These are phyloP conservation scores for Osmerus eperlanus DNA, from an alignment of 2,113 vertebrate species.

Conservation along the genomic window DNA sequence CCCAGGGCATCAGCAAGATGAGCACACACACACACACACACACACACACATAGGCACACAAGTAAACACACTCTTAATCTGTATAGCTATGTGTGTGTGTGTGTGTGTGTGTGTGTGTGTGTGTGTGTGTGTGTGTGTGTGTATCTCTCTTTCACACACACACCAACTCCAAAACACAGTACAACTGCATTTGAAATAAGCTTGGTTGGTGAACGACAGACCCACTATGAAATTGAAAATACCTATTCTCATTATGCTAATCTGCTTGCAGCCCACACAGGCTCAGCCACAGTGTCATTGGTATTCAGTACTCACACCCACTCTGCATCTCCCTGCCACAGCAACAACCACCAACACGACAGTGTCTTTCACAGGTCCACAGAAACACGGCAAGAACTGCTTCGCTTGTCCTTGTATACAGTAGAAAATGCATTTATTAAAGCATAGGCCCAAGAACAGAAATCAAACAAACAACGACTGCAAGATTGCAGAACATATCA, in stretches of 20 bases:
- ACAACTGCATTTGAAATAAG: constrained; percentile 4
- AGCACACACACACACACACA: neutral
- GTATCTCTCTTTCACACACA: neutral
- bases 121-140: too few relatives aligned
- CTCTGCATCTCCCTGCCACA: neutral
- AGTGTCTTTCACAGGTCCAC: constrained; percentile 2
- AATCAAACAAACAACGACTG: constrained; percentile 58
- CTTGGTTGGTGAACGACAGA: neutral
- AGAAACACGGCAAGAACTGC: constrained; percentile 52
- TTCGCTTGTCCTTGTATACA: constrained; percentile 45
- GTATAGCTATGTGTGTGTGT: too few relatives aligned
- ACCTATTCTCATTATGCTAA: constrained; percentile 5
- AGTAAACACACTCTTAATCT: too few relatives aligned
- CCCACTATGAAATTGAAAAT: neutral
- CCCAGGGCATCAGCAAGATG: neutral
- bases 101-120: too few relatives aligned
- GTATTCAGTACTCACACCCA: neutral
- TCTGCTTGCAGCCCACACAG: constrained; percentile 3
- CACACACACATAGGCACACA: neutral
- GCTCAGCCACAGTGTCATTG: neutral
- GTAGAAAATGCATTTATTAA: constrained; percentile 76
- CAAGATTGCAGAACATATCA: constrained; percentile 72
- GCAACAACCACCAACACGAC: constrained; percentile 13
- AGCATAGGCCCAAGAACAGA: constrained; percentile 65
- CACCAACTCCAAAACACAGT: neutral